Conservation (phyloP, 2,113 vertebrate species). For the Charadrius vociferus region DNA sequence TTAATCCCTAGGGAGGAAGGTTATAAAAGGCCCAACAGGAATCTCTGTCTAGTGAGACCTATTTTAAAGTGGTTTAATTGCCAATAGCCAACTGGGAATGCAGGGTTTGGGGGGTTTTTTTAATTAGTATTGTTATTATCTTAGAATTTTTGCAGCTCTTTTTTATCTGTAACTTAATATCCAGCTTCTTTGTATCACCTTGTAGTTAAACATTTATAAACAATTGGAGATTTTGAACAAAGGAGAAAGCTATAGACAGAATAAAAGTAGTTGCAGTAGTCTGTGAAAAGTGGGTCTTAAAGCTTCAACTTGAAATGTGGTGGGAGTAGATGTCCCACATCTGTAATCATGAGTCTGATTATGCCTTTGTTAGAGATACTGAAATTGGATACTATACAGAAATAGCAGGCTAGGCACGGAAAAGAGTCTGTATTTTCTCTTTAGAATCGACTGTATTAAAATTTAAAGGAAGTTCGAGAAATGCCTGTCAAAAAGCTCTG, state of each 20-base stretch:
- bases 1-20: not conserved
- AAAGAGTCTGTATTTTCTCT: not conserved
- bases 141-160: not conserved
- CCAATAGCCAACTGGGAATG: not conserved
- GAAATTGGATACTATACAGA: not conserved
- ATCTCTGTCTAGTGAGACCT: not conserved
- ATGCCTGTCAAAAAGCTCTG: not conserved
- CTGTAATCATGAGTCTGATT: not conserved
- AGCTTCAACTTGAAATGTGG: not conserved
- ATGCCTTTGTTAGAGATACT: slow-evolving; percentile 9
- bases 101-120: rapidly evolving
- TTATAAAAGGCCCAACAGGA: not conserved
- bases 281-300: not conserved
- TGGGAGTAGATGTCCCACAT: slow-evolving; percentile 26
- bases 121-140: not conserved
- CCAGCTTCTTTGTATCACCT: not conserved
- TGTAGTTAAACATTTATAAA: slow-evolving; percentile 46
- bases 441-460: not conserved
- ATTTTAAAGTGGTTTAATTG: not conserved
- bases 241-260: not conserved
- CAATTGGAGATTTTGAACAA: not conserved
- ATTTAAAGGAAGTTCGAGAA: not conserved
- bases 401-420: not conserved
- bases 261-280: not conserved
- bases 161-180: not conserved